A percentile compares a stretch with the other conserved stretches of the same genome.
Evolutionary conservation across 2,113 vertebrate genomes (phyloP).

Genomic region (Natator depressus): DNA sequence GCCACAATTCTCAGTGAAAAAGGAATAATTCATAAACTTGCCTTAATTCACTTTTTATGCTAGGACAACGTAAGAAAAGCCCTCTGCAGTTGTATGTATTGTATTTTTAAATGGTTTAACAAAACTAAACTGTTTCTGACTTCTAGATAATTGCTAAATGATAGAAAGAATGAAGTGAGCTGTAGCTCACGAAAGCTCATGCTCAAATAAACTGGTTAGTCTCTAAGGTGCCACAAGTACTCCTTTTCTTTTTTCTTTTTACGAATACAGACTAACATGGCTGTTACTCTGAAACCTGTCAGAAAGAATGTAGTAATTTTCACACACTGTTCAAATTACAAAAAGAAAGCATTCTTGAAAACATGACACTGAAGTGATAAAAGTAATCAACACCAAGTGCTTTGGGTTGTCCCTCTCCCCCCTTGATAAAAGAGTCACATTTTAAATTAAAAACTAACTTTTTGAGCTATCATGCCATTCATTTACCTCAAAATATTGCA

Average conservation of each 20-base stretch:
- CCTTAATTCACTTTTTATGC: background rate
- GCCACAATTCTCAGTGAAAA: background rate
- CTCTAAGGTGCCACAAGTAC: too few relatives aligned
- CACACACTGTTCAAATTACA: constrained; percentile 28
- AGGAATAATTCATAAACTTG: background rate
- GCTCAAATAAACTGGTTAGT: too few relatives aligned
- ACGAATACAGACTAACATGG: too few relatives aligned
- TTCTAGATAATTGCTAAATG: background rate
- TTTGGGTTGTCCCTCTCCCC: background rate
- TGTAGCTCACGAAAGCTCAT: too few relatives aligned
- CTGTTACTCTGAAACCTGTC: too few relatives aligned
- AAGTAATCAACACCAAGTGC: constrained; percentile 44
- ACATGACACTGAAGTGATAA: background rate
- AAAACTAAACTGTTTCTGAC: background rate
- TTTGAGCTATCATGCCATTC: background rate
- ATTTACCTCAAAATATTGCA: background rate
- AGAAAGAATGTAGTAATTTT: background rate
- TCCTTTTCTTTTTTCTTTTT: too few relatives aligned
- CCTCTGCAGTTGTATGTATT: background rate
- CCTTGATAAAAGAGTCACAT: background rate
- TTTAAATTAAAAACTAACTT: background rate
- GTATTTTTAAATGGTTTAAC: background rate
- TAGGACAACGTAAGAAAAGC: background rate
- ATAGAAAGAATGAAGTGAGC: background rate
- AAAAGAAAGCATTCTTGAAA: background rate